Evolutionary conservation across 2,888 invertebrate genomes (phyloP).

Genomic region (Apocheima hispidaria): DNA sequence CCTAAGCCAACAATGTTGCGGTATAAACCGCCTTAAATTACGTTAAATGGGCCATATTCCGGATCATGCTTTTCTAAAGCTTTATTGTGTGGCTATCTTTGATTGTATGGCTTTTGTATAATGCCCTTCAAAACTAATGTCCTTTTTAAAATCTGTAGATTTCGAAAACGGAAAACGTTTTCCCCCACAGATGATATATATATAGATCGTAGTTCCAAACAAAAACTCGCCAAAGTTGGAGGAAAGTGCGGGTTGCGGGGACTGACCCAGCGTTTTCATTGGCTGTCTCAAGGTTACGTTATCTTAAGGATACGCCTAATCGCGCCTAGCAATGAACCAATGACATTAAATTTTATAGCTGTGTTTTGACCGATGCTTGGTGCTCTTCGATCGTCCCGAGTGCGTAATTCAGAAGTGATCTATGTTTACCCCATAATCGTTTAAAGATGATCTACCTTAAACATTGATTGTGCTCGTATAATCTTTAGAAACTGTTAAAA

Average conservation of each 20-base stretch:
- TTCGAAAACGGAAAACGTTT: not conserved
- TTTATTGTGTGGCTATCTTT: constrained; percentile 29
- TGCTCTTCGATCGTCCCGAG: too few relatives aligned
- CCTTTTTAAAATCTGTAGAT: constrained; percentile 3
- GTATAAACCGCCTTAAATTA: constrained; percentile 36
- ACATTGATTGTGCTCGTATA: not conserved
- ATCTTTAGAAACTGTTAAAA: not conserved
- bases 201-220: not conserved
- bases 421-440: too few relatives aligned
- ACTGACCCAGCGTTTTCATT: too few relatives aligned
- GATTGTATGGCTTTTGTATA: constrained; percentile 24
- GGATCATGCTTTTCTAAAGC: constrained; percentile 28
- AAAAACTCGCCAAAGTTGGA: too few relatives aligned
- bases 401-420: too few relatives aligned
- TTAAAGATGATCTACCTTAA: not conserved
- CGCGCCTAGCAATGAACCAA: too few relatives aligned
- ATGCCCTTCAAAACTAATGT: constrained; percentile 12
- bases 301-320: too few relatives aligned
- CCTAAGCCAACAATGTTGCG: constrained; percentile 37
- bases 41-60: constrained; percentile 35
- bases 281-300: too few relatives aligned
- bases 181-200: not conserved
- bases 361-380: too few relatives aligned
- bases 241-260: too few relatives aligned
- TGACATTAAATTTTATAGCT: too few relatives aligned